Evolutionary conservation across 2,113 vertebrate species (phyloP), one percentile per base, ranked within the genome.

Genomic region (Calidris pygmaea): DNA sequence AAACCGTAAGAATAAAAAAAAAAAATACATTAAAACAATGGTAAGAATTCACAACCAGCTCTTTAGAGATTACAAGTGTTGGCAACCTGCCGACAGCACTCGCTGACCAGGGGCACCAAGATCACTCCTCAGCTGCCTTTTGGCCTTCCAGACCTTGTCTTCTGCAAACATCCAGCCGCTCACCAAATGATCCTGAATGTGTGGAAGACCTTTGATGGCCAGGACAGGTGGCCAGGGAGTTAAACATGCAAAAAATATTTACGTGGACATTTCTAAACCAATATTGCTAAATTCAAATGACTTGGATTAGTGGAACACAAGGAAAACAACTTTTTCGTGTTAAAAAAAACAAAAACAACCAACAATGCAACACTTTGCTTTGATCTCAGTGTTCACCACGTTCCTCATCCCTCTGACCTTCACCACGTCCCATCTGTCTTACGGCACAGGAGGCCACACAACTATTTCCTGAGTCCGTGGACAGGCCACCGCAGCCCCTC

Each of bases 321-420:
- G 47, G 67, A 86, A 41, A 89, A 68, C 7, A 41, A 47, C 24
- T 34, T 53, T 50, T 43, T 35, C 15, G n/a, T n/a, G n/a, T 19
- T 22, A 26, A 65, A 63, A 65, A 45, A 12, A 52, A 45, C 12
- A 9, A 14, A n/a, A n/a, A n/a, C n/a, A n/a, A n/a, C n/a, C 23
- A 22, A 8, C 8, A 43, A 23, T 0, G 0, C 17, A 34, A 48
- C 4, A 4, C 41, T 37, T 68, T 0, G 0, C 37, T 29, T 27
- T 23, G 50, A 43, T 12, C 65, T 60, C 59, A 21, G 29, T 18
- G 1, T 13, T 24, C 29, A 21, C 19, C 43, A 34, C 0, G 29
- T 10, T 68, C 63, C 63, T 65, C 29, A 55, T 12, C 15, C 34
- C 62, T 43, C 73, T 39, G 72, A 5, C 21, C 50, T 56, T 59